Base-by-base conservation (phyloP, 2,888 invertebrate genomes). In the Chrysodeixis includens region DNA sequence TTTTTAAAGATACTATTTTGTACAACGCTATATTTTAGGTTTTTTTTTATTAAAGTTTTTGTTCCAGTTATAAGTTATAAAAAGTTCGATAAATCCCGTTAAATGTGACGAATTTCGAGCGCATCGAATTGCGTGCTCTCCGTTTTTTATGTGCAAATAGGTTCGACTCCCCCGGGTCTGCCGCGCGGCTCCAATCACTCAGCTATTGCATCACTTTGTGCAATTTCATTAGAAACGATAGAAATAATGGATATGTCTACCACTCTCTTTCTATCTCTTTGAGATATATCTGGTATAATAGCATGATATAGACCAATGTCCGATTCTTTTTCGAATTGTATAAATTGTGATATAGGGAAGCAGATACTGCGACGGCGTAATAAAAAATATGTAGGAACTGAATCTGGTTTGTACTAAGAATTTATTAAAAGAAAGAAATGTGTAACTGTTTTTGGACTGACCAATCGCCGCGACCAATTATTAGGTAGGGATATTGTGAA, bases 191-290 rank as follows among this genome's bases (percentile, higher is more conserved):
- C 46, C 46, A 46, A 49, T 49, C 46, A 49, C 46, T 49, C 46
- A 18, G 18, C 46, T 49, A 49, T 49, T 49, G 10, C 46, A 49
- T 10, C 46, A 49, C 20, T 49, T 49, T 49, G 46, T 49, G 46
- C 18, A 18, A 18, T 49, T 49, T 49, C 20, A 18, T 49, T 49
- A 18, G 18, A 49, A 49, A 18, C 18, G 46, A 49, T 18, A 18
- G 44, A 44, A 14, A 44, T 7, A 44, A 26, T 26, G 26, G 46
- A 10, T 18, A 10, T 49, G 18, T 10, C 10, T 9, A n/a, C 16
- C n/a, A 16, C 30, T 30, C 40, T n/a, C 40, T n/a, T n/a, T 40
- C n/a, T 40, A 14, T 40, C 40, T n/a, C 40, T 40, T 20, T 6
- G 18, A 18, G 46, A 46, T n/a, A n/a, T n/a, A n/a, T n/a, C n/a